Base-by-base conservation (phyloP, 2,797 vertebrate genomes). In the Sebastes ruberrimus region DNA sequence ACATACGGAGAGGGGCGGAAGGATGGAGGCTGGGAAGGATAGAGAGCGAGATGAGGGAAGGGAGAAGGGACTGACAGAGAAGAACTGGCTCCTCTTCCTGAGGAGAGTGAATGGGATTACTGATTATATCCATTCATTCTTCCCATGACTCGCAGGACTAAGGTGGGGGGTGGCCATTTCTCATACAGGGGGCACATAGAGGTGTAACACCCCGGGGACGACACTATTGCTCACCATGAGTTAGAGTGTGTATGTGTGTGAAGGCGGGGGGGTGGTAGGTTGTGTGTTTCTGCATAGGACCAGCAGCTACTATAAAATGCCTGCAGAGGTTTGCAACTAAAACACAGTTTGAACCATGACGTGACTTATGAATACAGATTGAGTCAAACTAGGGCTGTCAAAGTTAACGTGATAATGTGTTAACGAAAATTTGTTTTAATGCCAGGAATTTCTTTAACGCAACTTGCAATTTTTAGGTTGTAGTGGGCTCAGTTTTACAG, bases 71-170 rank as follows among this genome's bases (percentile, higher is more conserved):
- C n/a, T 33, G 77, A 76, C 56, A 79, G 78, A 82, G 78, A 90
- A 76, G 76, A 85, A 86, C 62, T 52, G 82, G 75, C 73, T 78
- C 65, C 59, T 77, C 53, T 33, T 81, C 71, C 49, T 16, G 10
- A 56, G 60, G 35, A 82, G 71, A 79, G 73, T 80, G 71, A 88
- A 84, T 61, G 80, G 62, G 66, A 71, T 78, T 49, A 68, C 86
- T 86, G 86, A 90, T 88, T 88, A 92, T 73, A 86, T 74, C 85
- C 77, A 90, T 88, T 91, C 73, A 88, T 86, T 85, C 67, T 69
- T 71, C 86, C 63, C 25, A 55, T 76, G 69, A 83, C 62, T 82
- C 71, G 64, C 22, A 61, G 65, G 67, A 57, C n/a, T 46, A 30
- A 79, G 77, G 77, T 67, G 57, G 73, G 71, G 66, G 69, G 71